phyloP scores from a whole-genome alignment of 2,888 invertebrate genomes.

The Lingula anatina region DNA sequence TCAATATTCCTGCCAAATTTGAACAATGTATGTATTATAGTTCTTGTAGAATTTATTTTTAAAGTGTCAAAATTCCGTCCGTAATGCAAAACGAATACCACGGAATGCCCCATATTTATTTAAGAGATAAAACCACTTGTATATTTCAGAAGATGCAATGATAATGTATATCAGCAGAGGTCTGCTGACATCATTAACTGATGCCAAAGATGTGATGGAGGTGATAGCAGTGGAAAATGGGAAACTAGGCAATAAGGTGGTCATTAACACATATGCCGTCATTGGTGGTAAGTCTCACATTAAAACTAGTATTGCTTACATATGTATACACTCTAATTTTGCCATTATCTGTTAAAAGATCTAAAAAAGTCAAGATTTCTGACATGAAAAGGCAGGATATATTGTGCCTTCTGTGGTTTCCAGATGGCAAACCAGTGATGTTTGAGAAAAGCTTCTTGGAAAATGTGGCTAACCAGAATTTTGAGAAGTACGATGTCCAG shows the following conservation, averaged over 20 bases:
- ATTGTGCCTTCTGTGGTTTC: constrained; percentile 15
- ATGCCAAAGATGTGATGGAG: constrained; percentile 60
- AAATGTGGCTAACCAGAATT: constrained; percentile 64
- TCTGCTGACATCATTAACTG: constrained; percentile 60
- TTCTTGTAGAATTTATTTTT: too few species aligned
- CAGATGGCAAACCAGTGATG: constrained; percentile 63
- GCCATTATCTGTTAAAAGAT: not conserved
- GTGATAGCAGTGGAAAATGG: constrained; percentile 58
- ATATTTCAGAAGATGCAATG: constrained; percentile 54
- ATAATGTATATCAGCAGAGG: constrained; percentile 66
- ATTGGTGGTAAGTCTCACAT: constrained; percentile 63
- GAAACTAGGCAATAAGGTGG: constrained; percentile 55
- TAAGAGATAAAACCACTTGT: too few species aligned
- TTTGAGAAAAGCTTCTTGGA: constrained; percentile 64
- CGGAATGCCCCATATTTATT: too few species aligned
- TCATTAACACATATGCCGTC: constrained; percentile 66
- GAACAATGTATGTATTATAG: too few species aligned
- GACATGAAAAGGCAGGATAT: not conserved
- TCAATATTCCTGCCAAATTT: too few species aligned
- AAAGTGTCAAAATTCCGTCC: too few species aligned
- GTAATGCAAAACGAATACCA: too few species aligned
- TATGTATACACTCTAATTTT: not conserved
- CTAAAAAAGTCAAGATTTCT: not conserved
- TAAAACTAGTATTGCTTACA: too few species aligned
- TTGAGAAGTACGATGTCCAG: constrained; percentile 60